Evolutionary conservation across 2,797 vertebrate genomes (phyloP).

Genomic region (Psittacula echo): DNA sequence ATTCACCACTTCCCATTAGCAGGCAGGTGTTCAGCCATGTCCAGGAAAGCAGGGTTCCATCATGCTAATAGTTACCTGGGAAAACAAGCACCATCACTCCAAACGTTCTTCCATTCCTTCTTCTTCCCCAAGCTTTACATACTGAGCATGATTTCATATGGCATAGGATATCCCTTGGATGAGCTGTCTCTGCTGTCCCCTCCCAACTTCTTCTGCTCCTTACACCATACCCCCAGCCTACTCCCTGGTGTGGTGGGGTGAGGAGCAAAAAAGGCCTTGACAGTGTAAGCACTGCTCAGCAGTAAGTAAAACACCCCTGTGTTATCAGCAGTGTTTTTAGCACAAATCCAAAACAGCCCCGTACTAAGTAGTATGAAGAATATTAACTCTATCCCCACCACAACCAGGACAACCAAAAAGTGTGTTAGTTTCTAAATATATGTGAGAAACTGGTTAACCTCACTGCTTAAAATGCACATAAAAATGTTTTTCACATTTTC

Average conservation of each 20-base stretch:
- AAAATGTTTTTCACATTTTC: not conserved
- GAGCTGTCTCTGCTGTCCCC: not conserved
- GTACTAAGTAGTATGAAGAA: not conserved
- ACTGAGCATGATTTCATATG: not conserved
- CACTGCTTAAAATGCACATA: not conserved
- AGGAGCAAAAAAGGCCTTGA: not conserved
- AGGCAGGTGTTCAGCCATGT: not conserved
- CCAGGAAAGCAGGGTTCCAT: not conserved
- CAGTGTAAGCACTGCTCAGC: not conserved
- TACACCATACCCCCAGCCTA: not conserved
- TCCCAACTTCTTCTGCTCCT: not conserved
- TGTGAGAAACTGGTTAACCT: not conserved
- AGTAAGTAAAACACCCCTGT: not conserved
- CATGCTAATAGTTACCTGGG: not conserved
- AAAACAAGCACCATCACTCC: not conserved
- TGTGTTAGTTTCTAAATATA: not conserved
- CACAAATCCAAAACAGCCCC: not conserved
- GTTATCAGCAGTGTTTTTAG: not conserved
- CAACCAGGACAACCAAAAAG: not conserved
- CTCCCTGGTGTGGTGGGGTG: accelerated
- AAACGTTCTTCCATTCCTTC: not conserved
- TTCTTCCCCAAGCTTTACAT: not conserved
- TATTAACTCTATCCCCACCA: not conserved
- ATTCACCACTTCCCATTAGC: not conserved
- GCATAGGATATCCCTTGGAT: not conserved